Evolutionary conservation across 2,888 invertebrate genomes (phyloP).

Genomic region (Theretra japonica): DNA sequence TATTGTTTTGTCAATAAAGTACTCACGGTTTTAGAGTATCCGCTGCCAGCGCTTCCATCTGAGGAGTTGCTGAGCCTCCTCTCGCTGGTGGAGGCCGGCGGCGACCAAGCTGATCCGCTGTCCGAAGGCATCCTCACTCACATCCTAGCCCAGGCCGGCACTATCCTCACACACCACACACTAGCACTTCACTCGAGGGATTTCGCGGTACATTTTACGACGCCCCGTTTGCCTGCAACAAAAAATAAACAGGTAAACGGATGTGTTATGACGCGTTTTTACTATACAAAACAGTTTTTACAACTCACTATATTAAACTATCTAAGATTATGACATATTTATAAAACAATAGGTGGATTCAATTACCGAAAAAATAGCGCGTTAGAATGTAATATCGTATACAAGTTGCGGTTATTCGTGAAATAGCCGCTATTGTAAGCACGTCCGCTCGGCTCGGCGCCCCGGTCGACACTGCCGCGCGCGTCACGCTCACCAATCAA

Average conservation of each 20-base stretch:
- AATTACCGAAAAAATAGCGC: constrained; percentile 34
- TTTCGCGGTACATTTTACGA: constrained; percentile 65
- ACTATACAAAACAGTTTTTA: background rate
- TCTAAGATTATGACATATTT: too few species aligned
- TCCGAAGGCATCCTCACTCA: constrained; percentile 80
- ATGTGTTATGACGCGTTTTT: constrained; percentile 2
- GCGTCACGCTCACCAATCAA: constrained; percentile 44
- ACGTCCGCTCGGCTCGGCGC: constrained; percentile 58
- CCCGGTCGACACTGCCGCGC: constrained; percentile 60
- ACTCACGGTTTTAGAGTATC: constrained; percentile 82
- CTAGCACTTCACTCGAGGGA: constrained; percentile 69
- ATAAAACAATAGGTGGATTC: too few species aligned
- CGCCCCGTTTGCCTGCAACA: constrained; percentile 69
- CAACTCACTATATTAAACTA: too few species aligned
- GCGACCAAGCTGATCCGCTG: constrained; percentile 80
- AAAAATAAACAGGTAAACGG: constrained; percentile 41
- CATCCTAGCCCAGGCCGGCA: constrained; percentile 63
- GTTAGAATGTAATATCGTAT: constrained; percentile 58
- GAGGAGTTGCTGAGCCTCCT: constrained; percentile 81
- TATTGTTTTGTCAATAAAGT: constrained; percentile 25
- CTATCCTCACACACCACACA: constrained; percentile 60
- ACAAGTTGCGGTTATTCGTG: constrained; percentile 69
- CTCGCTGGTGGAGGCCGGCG: constrained; percentile 78
- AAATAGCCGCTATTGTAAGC: constrained; percentile 63
- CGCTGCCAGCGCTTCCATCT: constrained; percentile 81